phyloP scores from a whole-genome alignment of 2,113 vertebrate genomes.

The Grammomys surdaster region DNA sequence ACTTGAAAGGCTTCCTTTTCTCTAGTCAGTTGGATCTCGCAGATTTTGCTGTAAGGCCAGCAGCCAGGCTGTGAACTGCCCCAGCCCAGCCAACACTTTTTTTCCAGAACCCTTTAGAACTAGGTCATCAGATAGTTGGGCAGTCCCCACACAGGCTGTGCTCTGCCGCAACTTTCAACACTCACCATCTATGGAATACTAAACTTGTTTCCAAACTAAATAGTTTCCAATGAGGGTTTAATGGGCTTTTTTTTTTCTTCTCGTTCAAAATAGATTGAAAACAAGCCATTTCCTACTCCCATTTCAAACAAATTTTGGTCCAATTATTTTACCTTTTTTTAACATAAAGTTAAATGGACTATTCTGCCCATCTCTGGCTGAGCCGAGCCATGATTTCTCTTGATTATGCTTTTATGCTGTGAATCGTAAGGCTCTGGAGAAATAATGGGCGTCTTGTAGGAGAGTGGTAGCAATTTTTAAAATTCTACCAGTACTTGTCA shows the following conservation, averaged over 20 bases:
- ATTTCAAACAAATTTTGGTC: slow-evolving; percentile 88
- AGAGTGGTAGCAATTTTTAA: slow-evolving; percentile 85
- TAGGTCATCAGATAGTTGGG: slow-evolving; percentile 59
- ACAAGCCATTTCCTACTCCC: slow-evolving; percentile 88
- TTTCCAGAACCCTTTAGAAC: slow-evolving; percentile 67
- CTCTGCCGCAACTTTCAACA: slow-evolving; percentile 61
- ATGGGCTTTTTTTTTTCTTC: slow-evolving; percentile 78
- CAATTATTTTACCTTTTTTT: slow-evolving; percentile 90
- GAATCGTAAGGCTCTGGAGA: slow-evolving; percentile 83
- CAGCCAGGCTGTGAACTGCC: slow-evolving; percentile 44
- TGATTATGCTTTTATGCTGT: slow-evolving; percentile 89
- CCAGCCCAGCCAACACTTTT: not conserved
- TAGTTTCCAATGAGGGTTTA: slow-evolving; percentile 88
- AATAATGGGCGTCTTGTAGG: slow-evolving; percentile 86
- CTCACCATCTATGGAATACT: slow-evolving; percentile 78
- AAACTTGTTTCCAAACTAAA: slow-evolving; percentile 88
- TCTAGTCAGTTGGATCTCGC: not conserved
- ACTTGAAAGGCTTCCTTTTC: slow-evolving; percentile 37
- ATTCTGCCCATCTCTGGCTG: slow-evolving; percentile 87
- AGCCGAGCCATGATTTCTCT: slow-evolving; percentile 88
- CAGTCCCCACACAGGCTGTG: slow-evolving; percentile 72
- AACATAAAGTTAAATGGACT: slow-evolving; percentile 89
- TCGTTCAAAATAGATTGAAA: slow-evolving; percentile 88
- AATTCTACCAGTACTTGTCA: slow-evolving; percentile 85
- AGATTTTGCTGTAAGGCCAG: not conserved